A percentile compares a stretch with the other conserved stretches of the same genome.
phyloP scores from a whole-genome alignment of 2,888 invertebrate species.

The Mesoligia furuncula region DNA sequence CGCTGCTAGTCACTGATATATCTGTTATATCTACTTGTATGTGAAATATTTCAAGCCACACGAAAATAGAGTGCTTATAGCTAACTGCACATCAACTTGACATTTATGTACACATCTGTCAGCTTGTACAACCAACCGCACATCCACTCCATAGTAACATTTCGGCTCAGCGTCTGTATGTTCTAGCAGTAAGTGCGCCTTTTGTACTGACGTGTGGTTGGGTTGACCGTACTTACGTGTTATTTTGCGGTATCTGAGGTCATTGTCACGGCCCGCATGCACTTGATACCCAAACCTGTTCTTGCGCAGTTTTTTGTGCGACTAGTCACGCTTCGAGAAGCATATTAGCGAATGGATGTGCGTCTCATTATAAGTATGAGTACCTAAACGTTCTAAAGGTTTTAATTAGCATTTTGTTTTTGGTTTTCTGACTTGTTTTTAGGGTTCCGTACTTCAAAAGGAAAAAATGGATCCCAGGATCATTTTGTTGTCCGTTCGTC shows the following conservation, averaged over 20 bases:
- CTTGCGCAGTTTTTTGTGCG: constrained; percentile 55
- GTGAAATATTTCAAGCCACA: constrained; percentile 11
- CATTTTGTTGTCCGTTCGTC: too few relatives aligned
- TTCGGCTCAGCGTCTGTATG: background rate
- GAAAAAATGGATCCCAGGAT: too few relatives aligned
- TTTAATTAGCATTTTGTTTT: constrained; percentile 8
- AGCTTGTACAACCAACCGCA: constrained; percentile 17
- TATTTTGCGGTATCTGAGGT: constrained; percentile 57
- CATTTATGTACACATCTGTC: constrained; percentile 25
- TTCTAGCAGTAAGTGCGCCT: background rate
- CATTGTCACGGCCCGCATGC: constrained; percentile 63
- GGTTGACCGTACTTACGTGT: constrained; percentile 29
- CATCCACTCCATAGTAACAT: background rate
- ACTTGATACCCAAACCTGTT: constrained; percentile 66
- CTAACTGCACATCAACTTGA: constrained; percentile 42
- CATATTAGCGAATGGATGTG: constrained; percentile 16
- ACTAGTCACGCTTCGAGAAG: constrained; percentile 26
- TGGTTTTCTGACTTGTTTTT: background rate
- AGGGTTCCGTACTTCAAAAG: too few relatives aligned
- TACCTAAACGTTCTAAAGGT: background rate
- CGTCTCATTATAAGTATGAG: constrained; percentile 1
- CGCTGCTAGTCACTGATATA: background rate
- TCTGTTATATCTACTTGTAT: background rate
- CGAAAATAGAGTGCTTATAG: constrained; percentile 27
- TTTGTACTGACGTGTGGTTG: constrained; percentile 16